Evolutionary conservation across 2,888 invertebrate species (phyloP).

Genomic region (Drosophila quasianomalipes): DNA sequence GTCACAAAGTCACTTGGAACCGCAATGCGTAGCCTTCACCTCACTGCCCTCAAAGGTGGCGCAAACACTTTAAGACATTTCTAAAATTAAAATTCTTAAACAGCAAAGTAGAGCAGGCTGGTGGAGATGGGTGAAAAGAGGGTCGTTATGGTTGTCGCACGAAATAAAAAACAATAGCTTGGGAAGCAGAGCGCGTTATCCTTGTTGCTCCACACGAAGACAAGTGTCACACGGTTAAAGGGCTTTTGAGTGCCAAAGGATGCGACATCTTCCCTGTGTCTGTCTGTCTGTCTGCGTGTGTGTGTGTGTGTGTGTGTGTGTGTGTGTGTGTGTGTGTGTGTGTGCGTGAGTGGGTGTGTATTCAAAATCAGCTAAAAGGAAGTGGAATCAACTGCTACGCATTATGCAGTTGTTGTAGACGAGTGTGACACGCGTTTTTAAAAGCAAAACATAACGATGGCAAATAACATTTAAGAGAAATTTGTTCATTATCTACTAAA

Average conservation of each 20-base stretch:
- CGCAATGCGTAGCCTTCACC: constrained; percentile 2
- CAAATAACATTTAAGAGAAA: neutral
- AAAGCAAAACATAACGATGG: neutral
- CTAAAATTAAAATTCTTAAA: constrained; percentile 49
- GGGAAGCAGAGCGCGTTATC: constrained; percentile 18
- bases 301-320: neutral
- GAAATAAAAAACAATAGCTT: constrained; percentile 12
- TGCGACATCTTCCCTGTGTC: constrained; percentile 18
- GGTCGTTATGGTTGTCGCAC: neutral
- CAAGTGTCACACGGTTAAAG: constrained; percentile 56
- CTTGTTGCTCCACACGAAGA: constrained; percentile 23
- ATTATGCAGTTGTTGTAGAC: constrained; percentile 10
- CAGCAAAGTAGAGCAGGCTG: neutral
- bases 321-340: neutral
- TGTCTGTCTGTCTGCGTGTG: neutral
- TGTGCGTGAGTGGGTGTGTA: neutral
- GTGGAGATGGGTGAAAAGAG: neutral
- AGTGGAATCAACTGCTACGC: constrained; percentile 22
- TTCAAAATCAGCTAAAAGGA: constrained; percentile 13
- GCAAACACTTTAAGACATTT: constrained; percentile 35
- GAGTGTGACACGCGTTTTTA: constrained; percentile 1
- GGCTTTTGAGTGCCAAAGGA: constrained; percentile 54
- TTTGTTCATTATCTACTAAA: no score
- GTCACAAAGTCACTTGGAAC: constrained; percentile 59
- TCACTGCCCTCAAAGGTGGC: neutral